Conservation (phyloP, 2,113 vertebrate species). For the Istiophorus platypterus region DNA sequence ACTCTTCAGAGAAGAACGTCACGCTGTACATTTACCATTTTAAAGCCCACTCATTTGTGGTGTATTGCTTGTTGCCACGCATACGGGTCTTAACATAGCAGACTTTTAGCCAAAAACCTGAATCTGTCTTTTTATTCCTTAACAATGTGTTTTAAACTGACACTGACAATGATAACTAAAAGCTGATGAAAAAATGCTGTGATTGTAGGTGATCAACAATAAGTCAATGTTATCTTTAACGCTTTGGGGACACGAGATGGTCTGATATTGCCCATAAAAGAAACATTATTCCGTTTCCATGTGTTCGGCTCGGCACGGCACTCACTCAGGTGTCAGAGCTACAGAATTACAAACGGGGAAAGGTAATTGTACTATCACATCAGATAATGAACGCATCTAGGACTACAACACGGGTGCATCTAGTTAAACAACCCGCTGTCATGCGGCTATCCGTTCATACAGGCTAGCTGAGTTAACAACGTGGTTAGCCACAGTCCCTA, state of each 20-base stretch:
- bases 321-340: background rate
- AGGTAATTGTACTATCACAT: too few relatives aligned
- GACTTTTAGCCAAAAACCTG: background rate
- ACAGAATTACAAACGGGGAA: too few relatives aligned
- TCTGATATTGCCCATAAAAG: background rate
- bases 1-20: too few relatives aligned
- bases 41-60: too few relatives aligned
- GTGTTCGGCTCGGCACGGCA: too few relatives aligned
- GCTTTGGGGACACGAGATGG: background rate
- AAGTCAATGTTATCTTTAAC: background rate
- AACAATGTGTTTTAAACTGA: background rate
- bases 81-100: background rate
- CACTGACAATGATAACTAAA: background rate
- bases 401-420: accelerated
- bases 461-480: conserved; percentile 20
- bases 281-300: background rate
- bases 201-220: too few relatives aligned
- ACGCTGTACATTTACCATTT: background rate
- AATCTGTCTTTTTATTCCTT: background rate
- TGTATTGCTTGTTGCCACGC: background rate
- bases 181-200: too few relatives aligned
- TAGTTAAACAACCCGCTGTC: background rate
- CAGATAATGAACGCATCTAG: background rate
- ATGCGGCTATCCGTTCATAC: background rate
- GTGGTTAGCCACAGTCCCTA: conserved; percentile 14